Evolutionary conservation across 2,888 invertebrate genomes (phyloP).

Genomic region (Amblyjoppa proteus): DNA sequence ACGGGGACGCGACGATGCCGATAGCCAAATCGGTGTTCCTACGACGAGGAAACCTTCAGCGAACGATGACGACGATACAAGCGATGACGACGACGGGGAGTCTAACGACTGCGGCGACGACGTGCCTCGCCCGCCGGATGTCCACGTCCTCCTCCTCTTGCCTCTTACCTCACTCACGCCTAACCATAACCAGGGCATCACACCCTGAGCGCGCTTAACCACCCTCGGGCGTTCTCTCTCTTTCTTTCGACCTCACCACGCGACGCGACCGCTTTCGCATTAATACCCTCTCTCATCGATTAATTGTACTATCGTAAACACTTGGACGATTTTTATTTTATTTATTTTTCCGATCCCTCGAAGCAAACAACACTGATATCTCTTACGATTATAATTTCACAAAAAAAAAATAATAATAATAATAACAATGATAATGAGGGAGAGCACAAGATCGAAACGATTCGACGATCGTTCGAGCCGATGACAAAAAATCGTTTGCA

Average conservation of each 20-base stretch:
- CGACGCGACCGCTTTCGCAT: neutral
- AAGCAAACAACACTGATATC: conserved; percentile 35
- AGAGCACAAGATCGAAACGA: conserved; percentile 55
- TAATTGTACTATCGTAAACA: neutral
- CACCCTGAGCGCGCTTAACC: conserved; percentile 71
- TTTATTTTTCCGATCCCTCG: neutral
- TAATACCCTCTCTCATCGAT: neutral
- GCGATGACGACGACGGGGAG: conserved; percentile 38
- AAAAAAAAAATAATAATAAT: conserved; percentile 26
- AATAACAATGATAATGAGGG: conserved; percentile 12
- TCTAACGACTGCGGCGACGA: conserved; percentile 61
- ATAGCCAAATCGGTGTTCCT: conserved; percentile 36
- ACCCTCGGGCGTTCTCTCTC: conserved; percentile 59
- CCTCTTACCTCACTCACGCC: conserved; percentile 83
- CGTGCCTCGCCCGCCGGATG: conserved; percentile 65
- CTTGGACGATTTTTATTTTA: neutral
- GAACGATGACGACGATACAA: neutral
- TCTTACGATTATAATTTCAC: neutral
- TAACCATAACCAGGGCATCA: conserved; percentile 84
- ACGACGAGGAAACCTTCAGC: neutral
- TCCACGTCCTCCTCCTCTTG: conserved; percentile 78
- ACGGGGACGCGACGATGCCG: conserved; percentile 58
- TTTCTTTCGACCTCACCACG: conserved; percentile 17
- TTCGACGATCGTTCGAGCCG: conserved; percentile 56
- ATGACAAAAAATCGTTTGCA: conserved; percentile 44